Base-by-base conservation (phyloP, 2,797 vertebrate species). In the Champsocephalus gunnari region DNA sequence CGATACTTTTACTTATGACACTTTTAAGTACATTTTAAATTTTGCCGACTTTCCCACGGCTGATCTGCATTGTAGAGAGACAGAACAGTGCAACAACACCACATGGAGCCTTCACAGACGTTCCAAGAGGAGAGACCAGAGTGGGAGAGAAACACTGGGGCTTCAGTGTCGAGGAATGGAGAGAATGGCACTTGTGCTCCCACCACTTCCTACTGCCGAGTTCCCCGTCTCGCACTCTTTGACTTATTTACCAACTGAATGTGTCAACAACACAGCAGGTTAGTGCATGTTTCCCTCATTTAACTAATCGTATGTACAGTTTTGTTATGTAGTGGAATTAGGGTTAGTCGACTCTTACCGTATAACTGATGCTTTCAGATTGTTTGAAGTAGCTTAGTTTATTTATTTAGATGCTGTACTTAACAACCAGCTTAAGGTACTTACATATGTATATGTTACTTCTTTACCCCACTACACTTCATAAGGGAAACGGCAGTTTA, bases 131-230 rank as follows among this genome's bases (percentile, higher is more conserved):
- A 80, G 75, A 66, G 82, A 77, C 49, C 70, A 54, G 80, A 78
- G 94, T 95, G 92, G 93, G 94, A 93, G 89, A 73, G 74, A 79
- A 88, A 94, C 95, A 96, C 91, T 75, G 90, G 77, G 24, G 89
- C 91, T 85, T 93, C 90, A 94, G 92, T 93, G 70, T 71, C 32
- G 16, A 94, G 90, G 94, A 94, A 95, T 95, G 91, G 88, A 80
- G 91, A 88, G 93, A 95, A 95, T 95, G 94, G 81, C 71, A 80
- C 73, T 92, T 80, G 77, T 81, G 86, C 84, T 81, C 94, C 93
- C 93, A 93, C 83, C 9, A 87, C 91, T 93, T 94, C 90, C 92
- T 86, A 89, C 83, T 84, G 77, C 72, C 79, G 75, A 61, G 54
- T 17, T 80, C 81, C 50, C 57, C n/a, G 24, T 87, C 84, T 77